phyloP scores from a whole-genome alignment of 2,797 vertebrate species.

The Merluccius polli region DNA sequence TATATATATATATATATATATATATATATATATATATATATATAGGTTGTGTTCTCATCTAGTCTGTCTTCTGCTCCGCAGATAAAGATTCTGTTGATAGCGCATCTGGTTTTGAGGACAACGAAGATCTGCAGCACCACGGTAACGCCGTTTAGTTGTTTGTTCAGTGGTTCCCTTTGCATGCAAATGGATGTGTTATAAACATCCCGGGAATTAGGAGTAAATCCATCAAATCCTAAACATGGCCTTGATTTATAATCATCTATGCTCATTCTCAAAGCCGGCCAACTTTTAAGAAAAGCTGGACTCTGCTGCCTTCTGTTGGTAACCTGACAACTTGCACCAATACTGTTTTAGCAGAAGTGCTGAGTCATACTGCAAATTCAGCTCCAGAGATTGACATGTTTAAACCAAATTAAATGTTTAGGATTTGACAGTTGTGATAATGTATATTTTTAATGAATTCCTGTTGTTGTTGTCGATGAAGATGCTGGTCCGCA shows the following conservation, averaged over 20 bases:
- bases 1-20: constrained; percentile 4
- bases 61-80: constrained; percentile 33
- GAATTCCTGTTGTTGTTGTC: background rate
- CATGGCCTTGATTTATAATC: constrained; percentile 69
- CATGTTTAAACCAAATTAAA: background rate
- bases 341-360: background rate
- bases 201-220: constrained; percentile 61
- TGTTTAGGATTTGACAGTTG: background rate
- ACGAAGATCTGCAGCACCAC: constrained; percentile 55
- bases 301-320: constrained; percentile 52
- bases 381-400: background rate
- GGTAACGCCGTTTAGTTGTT: constrained; percentile 57
- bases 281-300: constrained; percentile 15
- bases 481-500: background rate
- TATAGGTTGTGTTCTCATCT: constrained; percentile 1
- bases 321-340: constrained; percentile 26
- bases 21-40: constrained; percentile 9
- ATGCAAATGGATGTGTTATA: constrained; percentile 53
- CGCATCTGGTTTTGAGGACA: constrained; percentile 62
- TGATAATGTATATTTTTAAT: background rate
- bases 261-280: constrained; percentile 46
- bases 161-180: constrained; percentile 50
- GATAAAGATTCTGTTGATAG: constrained; percentile 63
- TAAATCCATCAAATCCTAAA: constrained; percentile 65
- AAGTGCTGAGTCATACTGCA: background rate